Evolutionary conservation across 2,797 vertebrate genomes (phyloP), one percentile per base, ranked within the genome.

Genomic region (Apogon hyalosoma): DNA sequence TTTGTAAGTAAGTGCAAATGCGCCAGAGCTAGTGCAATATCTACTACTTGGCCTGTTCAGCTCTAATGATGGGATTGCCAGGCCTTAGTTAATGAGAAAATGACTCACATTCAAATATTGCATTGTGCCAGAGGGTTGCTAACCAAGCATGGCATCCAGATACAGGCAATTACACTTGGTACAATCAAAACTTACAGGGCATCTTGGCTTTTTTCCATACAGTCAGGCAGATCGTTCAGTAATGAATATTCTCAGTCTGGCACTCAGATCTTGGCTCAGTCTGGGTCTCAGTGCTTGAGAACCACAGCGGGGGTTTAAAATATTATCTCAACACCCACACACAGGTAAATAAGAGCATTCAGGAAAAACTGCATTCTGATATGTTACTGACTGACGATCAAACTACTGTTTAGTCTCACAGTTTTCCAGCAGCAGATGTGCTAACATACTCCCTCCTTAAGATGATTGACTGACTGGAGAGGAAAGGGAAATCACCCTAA

Each of bases 401-500:
- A 80, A 75, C 85, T 73, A 58, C 69, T 75, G 58, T 83, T 90
- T 74, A 81, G 80, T 76, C 70, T 74, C 46, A 56, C 36, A 38
- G 33, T 67, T 70, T 82, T 58, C 51, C 28, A 31, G 48, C 28
- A 15, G 72, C 77, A 77, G 77, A 83, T 77, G 63, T 73, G 57
- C 63, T 63, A 21, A 81, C 82, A 64, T 31, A 33, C 61, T 63
- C 50, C 3, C 69, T 36, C 42, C 73, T 66, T 66, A 59, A 78
- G 67, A 77, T 88, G 86, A 89, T 78, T 74, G 82, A 83, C 68
- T 70, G 73, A 64, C 67, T 69, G 28, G 38, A 69, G 78, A 83
- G 5, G n/a, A 83, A 82, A 51, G 69, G 53, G 59, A 81, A 79
- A 75, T 82, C 74, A 57, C 41, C 62, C 52, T 66, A 54, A 85